Conservation (phyloP, 2,797 vertebrate genomes). For the Eidolon dupreanum region DNA sequence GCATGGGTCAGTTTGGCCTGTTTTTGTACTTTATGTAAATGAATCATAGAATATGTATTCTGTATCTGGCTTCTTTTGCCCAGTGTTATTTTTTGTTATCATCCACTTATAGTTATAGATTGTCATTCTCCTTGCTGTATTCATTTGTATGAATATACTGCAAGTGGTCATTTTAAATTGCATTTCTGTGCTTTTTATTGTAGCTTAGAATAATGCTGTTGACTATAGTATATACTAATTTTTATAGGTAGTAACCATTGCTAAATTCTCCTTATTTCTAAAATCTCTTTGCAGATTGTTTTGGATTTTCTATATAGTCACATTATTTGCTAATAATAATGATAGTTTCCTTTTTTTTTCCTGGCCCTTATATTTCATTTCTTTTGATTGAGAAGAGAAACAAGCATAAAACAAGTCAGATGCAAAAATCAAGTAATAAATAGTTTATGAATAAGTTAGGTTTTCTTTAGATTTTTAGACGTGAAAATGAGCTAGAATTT, state of each 20-base stretch:
- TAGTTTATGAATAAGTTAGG: constrained; percentile 30
- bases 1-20: not conserved
- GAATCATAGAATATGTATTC: not conserved
- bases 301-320: not conserved
- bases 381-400: constrained; percentile 14
- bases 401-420: not conserved
- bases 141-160: not conserved
- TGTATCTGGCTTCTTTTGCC: not conserved
- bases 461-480: constrained; percentile 32
- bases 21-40: not conserved
- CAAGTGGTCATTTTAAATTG: not conserved
- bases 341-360: not conserved
- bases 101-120: not conserved
- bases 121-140: not conserved
- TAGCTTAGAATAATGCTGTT: not conserved
- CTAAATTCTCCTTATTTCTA: not conserved
- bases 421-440: not conserved
- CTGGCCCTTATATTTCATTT: not conserved
- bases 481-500: not conserved
- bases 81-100: not conserved
- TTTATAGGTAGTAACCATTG: not conserved
- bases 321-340: not conserved
- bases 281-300: not conserved
- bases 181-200: not conserved
- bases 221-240: not conserved